Conservation (phyloP, 1,140 invertebrate genomes). For the fruit fly (Drosophila melanogaster) region Release_6_plus_ISO1_MT NC_004354.4:14431001-14431500, state of each 20-base stretch:
- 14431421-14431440: conserved; percentile 2
- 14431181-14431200: background rate
- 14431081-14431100: too few species aligned
- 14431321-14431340: conserved; percentile 15
- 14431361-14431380: conserved; percentile 68
- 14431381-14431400: conserved; percentile 69
- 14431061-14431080: too few species aligned
- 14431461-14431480: conserved; percentile 50
- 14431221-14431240: conserved; percentile 22
- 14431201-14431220: background rate
- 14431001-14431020: too few species aligned
- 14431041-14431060: too few species aligned
- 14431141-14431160: background rate
- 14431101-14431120: too few species aligned
- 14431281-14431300: background rate
- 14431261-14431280: conserved; percentile 5
- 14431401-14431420: conserved; percentile 39
- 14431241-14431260: conserved; percentile 13
- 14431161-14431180: background rate
- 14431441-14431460: too few species aligned
- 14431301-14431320: conserved; percentile 13
- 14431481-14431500: conserved; percentile 45
- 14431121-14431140: too few species aligned
- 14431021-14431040: too few species aligned
- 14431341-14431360: background rate